phyloP scores from a whole-genome alignment of 2,113 vertebrate species.

The Malurus elegans region DNA sequence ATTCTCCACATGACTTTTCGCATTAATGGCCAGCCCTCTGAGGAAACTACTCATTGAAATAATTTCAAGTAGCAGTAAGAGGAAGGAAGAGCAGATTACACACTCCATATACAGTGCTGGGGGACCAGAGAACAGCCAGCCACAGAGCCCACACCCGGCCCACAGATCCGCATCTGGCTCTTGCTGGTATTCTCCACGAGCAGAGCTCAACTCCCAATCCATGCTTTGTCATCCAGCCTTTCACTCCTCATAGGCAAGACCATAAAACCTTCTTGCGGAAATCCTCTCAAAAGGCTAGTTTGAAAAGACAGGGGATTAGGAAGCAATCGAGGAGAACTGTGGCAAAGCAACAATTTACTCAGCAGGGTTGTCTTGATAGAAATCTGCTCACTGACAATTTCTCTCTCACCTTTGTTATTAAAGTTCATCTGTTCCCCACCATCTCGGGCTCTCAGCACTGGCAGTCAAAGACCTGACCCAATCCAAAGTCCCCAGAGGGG shows the following conservation, averaged over 20 bases:
- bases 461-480: not conserved
- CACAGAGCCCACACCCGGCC: not conserved
- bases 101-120: not conserved
- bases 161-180: not conserved
- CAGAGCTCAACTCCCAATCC: not conserved
- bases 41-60: not conserved
- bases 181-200: not conserved
- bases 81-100: not conserved
- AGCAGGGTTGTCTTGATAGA: slow-evolving; percentile 9
- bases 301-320: slow-evolving; percentile 35
- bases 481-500: not conserved
- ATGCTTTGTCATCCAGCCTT: not conserved
- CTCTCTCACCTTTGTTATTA: slow-evolving; percentile 29
- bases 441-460: not conserved
- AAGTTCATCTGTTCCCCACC: not conserved
- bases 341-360: slow-evolving; percentile 43
- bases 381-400: not conserved
- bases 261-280: not conserved
- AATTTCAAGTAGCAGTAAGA: not conserved
- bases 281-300: slow-evolving; percentile 12
- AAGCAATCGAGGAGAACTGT: not conserved
- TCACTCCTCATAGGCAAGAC: not conserved
- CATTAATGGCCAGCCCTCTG: not conserved
- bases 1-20: not conserved
- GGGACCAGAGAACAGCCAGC: not conserved